Base-by-base conservation (phyloP, 2,888 invertebrate genomes). In the Allacma fusca region DNA sequence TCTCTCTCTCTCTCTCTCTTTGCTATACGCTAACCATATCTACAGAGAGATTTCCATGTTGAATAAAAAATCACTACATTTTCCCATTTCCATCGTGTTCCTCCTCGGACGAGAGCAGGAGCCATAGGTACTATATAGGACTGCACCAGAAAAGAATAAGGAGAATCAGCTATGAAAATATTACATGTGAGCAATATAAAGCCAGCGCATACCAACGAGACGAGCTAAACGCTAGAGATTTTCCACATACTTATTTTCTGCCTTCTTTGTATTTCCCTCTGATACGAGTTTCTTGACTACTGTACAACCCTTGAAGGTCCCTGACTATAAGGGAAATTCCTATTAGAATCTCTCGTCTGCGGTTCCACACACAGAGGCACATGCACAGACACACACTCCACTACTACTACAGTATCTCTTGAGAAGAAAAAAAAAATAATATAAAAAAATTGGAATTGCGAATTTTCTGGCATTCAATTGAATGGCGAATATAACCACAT, bases 371-470 rank as follows among this genome's bases (percentile, higher is more conserved):
- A n/a, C n/a, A n/a, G n/a, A n/a, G n/a, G n/a, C n/a, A n/a, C n/a
- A n/a, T n/a, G n/a, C n/a, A n/a, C n/a, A n/a, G n/a, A n/a, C n/a
- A n/a, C n/a, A n/a, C n/a, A n/a, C n/a, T n/a, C n/a, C n/a, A n/a
- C n/a, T n/a, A n/a, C n/a, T n/a, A n/a, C n/a, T n/a, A n/a, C n/a
- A n/a, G n/a, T n/a, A n/a, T 34, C 9, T 34, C 34, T 34, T 34
- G 34, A 34, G 34, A 34, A 34, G 40, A 43, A 23, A 43, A 69
- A 69, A 34, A 34, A 34, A 7, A 50, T 50, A 50, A 50, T 50
- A 50, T 50, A 16, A 26, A 26, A 23, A 62, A 23, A 23, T 26
- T 24, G 21, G 50, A 72, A 72, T 72, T 72, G 57, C 72, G 57
- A 71, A 57, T 34, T 59, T 57, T 29, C 28, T 70, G 7, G 44